Evolutionary conservation across 1,140 invertebrate species (phyloP).

Genomic region (Drosophila melanica): DNA sequence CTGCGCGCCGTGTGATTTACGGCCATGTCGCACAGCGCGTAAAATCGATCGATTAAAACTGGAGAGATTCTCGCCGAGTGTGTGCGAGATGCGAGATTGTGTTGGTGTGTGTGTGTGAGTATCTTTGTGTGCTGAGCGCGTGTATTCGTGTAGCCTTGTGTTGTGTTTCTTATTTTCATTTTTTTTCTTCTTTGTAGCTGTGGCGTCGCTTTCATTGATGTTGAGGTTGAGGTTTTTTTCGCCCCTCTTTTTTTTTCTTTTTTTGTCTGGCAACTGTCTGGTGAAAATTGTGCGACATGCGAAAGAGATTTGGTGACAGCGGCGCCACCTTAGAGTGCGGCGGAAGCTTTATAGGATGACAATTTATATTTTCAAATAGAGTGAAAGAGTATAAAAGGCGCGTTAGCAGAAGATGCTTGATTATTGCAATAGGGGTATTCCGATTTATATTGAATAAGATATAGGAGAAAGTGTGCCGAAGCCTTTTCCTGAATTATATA

Average conservation of each 20-base stretch:
- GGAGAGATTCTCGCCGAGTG: constrained; percentile 27
- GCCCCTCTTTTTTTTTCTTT: constrained; percentile 34
- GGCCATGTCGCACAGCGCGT: constrained; percentile 67
- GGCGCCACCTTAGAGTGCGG: constrained; percentile 39
- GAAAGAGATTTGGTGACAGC: constrained; percentile 68
- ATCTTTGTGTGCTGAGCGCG: constrained; percentile 31
- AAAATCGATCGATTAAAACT: constrained; percentile 75
- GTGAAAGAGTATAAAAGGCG: background rate
- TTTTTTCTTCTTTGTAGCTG: constrained; percentile 34
- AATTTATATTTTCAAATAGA: constrained; percentile 36
- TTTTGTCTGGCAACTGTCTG: constrained; percentile 71
- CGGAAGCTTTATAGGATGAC: constrained; percentile 31
- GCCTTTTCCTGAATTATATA: no score
- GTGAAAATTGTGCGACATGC: constrained; percentile 57
- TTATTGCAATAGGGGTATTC: background rate
- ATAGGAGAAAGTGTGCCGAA: no score
- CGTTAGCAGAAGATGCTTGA: background rate
- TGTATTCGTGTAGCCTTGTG: constrained; percentile 35
- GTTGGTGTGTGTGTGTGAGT: constrained; percentile 14
- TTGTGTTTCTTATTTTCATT: constrained; percentile 14
- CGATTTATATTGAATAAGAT: no score
- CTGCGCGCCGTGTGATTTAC: constrained; percentile 73
- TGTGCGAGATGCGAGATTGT: constrained; percentile 4
- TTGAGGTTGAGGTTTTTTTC: constrained; percentile 30
- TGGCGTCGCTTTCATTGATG: constrained; percentile 75